Evolutionary conservation across 2,888 invertebrate species (phyloP).

Genomic region (Caenorhabditis sulstoni): DNA sequence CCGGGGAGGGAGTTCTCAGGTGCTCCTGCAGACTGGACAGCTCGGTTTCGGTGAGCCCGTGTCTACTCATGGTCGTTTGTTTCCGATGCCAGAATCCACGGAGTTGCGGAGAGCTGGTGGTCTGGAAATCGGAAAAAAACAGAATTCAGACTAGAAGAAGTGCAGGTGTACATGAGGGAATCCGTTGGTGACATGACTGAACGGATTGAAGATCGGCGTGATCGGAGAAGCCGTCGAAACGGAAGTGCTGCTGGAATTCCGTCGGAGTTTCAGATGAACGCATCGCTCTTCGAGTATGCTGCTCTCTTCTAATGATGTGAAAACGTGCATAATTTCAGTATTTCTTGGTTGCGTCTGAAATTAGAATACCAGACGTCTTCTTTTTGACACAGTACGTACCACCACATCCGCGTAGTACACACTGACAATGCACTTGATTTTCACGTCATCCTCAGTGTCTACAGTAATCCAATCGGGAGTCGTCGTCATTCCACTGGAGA

Average conservation of each 20-base stretch:
- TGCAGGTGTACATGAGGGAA: constrained; percentile 46
- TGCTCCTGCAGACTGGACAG: constrained; percentile 48
- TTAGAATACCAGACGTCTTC: background rate
- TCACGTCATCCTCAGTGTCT: constrained; percentile 40
- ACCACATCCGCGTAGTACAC: constrained; percentile 63
- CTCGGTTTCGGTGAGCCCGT: constrained; percentile 57
- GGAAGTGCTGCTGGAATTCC: constrained; percentile 49
- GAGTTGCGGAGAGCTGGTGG: constrained; percentile 55
- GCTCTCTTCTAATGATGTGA: constrained; percentile 54
- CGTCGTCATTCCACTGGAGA: constrained; percentile 54
- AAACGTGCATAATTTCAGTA: constrained; percentile 58
- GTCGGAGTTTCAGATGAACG: constrained; percentile 49
- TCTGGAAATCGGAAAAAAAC: constrained; percentile 19
- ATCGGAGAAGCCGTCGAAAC: constrained; percentile 38
- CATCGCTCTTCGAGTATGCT: constrained; percentile 49
- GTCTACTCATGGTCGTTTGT: constrained; percentile 41
- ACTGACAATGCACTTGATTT: constrained; percentile 58
- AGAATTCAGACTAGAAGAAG: background rate
- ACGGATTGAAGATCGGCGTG: constrained; percentile 19
- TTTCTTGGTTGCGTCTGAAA: constrained; percentile 63
- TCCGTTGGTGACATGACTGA: constrained; percentile 33
- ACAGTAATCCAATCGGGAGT: constrained; percentile 64
- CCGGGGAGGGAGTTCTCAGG: constrained; percentile 34
- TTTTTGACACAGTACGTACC: constrained; percentile 22
- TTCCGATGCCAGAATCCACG: constrained; percentile 67